Conservation (phyloP, 2,888 invertebrate species). For the Aelia acuminata region DNA sequence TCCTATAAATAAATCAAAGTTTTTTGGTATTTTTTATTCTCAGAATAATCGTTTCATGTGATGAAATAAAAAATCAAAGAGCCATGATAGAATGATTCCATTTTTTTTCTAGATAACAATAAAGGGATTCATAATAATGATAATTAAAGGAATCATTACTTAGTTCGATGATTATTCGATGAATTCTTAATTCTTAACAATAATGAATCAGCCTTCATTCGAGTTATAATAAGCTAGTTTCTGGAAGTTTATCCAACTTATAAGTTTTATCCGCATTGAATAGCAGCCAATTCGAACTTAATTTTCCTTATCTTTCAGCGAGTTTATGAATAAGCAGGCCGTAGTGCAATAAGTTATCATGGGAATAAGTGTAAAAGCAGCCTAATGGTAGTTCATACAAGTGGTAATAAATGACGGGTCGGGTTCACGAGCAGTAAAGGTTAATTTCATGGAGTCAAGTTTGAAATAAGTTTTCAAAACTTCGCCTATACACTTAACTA, state of each 20-base stretch:
- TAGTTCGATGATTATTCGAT: background rate
- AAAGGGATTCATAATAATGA: background rate
- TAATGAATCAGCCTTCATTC: background rate
- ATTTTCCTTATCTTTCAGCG: background rate
- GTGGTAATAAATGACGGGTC: background rate
- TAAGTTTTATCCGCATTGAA: background rate
- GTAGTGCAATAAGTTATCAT: background rate
- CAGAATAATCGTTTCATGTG: no score
- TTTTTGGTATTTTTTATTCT: no score
- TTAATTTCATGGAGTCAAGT: constrained; percentile 21
- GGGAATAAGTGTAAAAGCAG: constrained; percentile 24
- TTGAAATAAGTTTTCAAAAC: constrained; percentile 38
- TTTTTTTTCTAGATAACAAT: background rate
- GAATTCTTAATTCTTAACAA: background rate
- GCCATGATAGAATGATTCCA: no score
- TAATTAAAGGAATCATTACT: background rate
- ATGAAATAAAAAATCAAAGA: no score
- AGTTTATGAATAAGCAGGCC: constrained; percentile 27
- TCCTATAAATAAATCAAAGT: no score
- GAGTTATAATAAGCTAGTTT: background rate
- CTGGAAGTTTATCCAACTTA: background rate
- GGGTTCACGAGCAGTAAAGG: background rate
- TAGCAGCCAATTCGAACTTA: background rate
- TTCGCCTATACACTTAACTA: constrained; percentile 13
- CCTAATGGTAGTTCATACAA: background rate